Evolutionary conservation across 2,113 vertebrate species (phyloP).

Genomic region (Silurus meridionalis): DNA sequence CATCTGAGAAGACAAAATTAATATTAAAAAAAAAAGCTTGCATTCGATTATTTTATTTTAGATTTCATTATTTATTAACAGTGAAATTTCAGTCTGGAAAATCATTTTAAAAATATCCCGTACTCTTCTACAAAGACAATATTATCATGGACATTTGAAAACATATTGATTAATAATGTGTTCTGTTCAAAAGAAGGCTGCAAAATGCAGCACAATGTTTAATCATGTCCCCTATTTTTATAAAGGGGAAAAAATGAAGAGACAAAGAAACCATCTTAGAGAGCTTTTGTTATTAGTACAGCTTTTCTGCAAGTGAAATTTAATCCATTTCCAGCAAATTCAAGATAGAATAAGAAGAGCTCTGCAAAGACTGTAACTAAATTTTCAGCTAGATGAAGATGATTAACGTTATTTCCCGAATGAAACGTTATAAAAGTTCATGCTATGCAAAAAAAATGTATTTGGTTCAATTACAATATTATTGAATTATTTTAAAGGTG

Average conservation of each 20-base stretch:
- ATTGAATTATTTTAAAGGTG: background rate
- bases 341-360: background rate
- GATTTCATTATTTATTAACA: background rate
- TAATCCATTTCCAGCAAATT: background rate
- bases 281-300: background rate
- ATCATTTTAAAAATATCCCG: background rate
- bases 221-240: background rate
- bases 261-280: background rate
- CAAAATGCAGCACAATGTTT: background rate
- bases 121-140: background rate
- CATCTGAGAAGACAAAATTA: constrained; percentile 9
- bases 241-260: background rate
- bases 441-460: background rate
- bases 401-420: background rate
- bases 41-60: background rate
- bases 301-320: background rate
- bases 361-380: background rate
- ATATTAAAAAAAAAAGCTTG: background rate
- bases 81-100: background rate
- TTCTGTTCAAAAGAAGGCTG: background rate
- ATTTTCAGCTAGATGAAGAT: background rate
- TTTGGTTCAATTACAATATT: background rate
- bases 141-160: background rate
- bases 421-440: background rate
- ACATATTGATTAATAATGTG: background rate